Base-by-base conservation (phyloP, 2,888 invertebrate species). In the Yponomeuta sedellus region DNA sequence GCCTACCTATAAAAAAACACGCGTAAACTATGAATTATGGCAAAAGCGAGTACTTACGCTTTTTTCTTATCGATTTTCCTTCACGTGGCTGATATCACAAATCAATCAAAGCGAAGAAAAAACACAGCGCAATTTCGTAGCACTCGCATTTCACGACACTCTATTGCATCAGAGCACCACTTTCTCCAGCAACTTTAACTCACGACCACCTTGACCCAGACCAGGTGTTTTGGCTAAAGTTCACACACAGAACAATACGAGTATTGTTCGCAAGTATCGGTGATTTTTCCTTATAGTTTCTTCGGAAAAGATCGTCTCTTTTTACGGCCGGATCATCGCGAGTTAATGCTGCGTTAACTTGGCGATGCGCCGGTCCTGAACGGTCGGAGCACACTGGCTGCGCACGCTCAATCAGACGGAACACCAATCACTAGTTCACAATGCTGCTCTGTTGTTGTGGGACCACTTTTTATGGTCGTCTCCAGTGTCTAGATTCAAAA, bases 1-100 rank as follows among this genome's bases (percentile, higher is more conserved):
- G 68, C 66, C 63, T 65, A 56, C 66, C 66, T 16, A 25, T 25
- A 25, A 16, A 52, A 44, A 61, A 20, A 63, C 58, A 34, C 11
- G 39, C 20, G 39, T 8, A 52, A 52, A 52, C 12, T 52, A 3
- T 52, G 16, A 12, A 52, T 52, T 12, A 16, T 52, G 5, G 44
- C 34, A 34, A 34, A 34, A 34, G 44, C 4, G 16, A 12, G 12
- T 52, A 52, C 44, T 16, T 52, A 16, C 44, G 44, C 44, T 52
- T 52, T 52, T 52, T 16, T 44, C 16, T 52, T 52, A 52, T 52
- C 44, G 44, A 16, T 16, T 52, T 52, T 16, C 16, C 44, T 52
- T 52, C 44, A 16, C 44, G 44, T 52, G 44, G 34, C 34, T 5
- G 8, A 34, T 34, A 34, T 34, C 34, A 34, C 34, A 34, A 52